Evolutionary conservation across 2,113 vertebrate species (phyloP).

Genomic region (Syrmaticus mikado): DNA sequence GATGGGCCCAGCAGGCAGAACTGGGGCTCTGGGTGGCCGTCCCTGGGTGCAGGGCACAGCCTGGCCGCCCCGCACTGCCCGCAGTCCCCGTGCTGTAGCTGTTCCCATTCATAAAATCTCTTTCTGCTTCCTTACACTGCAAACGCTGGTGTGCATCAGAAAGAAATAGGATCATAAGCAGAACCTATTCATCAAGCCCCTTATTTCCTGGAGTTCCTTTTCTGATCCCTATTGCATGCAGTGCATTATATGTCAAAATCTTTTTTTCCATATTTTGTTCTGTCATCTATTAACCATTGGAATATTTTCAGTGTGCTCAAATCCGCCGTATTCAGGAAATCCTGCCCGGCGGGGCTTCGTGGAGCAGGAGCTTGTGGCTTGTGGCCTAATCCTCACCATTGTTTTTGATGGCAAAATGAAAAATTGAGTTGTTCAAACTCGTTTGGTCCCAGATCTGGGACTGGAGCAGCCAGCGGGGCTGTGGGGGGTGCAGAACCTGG

Average conservation of each 20-base stretch:
- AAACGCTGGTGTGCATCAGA: slow-evolving; percentile 70
- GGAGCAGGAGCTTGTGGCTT: background rate
- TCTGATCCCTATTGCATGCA: slow-evolving; percentile 68
- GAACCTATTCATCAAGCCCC: slow-evolving; percentile 67
- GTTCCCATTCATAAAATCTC: slow-evolving; percentile 70
- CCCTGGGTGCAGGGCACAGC: slow-evolving; percentile 14
- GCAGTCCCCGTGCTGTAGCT: slow-evolving; percentile 18
- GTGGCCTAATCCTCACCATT: slow-evolving; percentile 9
- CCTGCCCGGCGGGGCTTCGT: slow-evolving; percentile 29
- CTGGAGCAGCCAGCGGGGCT: background rate
- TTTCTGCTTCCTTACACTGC: slow-evolving; percentile 36
- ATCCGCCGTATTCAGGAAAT: slow-evolving; percentile 8
- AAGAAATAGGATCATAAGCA: slow-evolving; percentile 64
- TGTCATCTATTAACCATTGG: slow-evolving; percentile 72
- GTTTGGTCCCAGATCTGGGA: background rate
- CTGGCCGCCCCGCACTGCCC: background rate
- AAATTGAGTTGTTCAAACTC: slow-evolving; percentile 27
- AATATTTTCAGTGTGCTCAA: slow-evolving; percentile 60
- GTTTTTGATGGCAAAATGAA: slow-evolving; percentile 17
- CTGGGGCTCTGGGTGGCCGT: background rate
- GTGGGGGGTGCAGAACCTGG: background rate
- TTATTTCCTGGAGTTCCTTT: slow-evolving; percentile 70
- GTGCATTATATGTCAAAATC: slow-evolving; percentile 67
- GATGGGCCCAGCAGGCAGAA: background rate
- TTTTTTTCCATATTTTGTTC: slow-evolving; percentile 47